Evolutionary conservation across 2,888 invertebrate genomes (phyloP), one percentile per base, ranked within the genome.

Genomic region (Xiphydria camelus): DNA sequence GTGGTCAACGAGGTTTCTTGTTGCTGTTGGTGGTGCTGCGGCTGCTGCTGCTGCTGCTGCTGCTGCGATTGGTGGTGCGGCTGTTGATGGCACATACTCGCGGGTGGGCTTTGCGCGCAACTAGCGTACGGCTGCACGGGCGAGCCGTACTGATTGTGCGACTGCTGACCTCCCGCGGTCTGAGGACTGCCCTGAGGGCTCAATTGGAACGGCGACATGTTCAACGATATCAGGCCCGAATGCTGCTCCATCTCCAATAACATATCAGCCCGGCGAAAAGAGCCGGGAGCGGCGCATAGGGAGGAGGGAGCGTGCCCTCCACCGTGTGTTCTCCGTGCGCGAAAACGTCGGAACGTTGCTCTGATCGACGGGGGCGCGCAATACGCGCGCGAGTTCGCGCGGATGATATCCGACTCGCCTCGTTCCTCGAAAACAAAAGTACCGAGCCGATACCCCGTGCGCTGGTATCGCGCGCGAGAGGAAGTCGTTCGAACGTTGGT

Each of bases 221-320:
- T 91, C 73, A 91, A 84, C 78, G 90, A 89, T 82, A 90, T 87
- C 80, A 91, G 83, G 82, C 88, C 86, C 82, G 84, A 80, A 77
- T 84, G 83, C 80, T 88, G 89, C 81, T 91, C 91, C 91, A 91
- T 91, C 79, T 86, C 85, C 80, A 86, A 85, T 85, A 86, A 84
- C 87, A 87, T 87, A 80, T 81, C 82, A 78, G 63, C 68, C 59
- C 57, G 53, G 58, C 46, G 47, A 23, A 6, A 6, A 7, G 7
- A n/a, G 23, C n/a, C 23, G 7, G 23, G 6, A 23, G 6, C 23
- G 23, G 23, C 23, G 23, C 23, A 23, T 23, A n/a, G n/a, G n/a
- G n/a, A n/a, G n/a, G n/a, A n/a, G n/a, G n/a, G n/a, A n/a, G n/a
- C n/a, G 12, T 14, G 14, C 10, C 29, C 12, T 29, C 29, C 29